A percentile compares a stretch with the other conserved stretches of the same genome.
These are phyloP conservation scores for Lucilia cuprina DNA, from an alignment of 1,140 invertebrate species.

Conservation along the genomic window DNA sequence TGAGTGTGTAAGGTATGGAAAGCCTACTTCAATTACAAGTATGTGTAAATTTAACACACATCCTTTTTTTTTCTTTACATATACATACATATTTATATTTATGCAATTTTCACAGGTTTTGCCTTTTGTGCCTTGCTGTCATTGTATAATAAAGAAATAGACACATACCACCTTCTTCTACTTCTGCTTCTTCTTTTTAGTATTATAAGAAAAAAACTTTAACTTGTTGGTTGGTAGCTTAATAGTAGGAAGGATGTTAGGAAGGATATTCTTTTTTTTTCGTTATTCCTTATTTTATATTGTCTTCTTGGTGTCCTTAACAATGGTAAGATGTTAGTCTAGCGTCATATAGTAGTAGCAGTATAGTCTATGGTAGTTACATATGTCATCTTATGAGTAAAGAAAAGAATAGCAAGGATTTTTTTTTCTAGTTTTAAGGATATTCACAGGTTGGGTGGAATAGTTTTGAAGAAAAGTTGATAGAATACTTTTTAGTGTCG, in stretches of 20 bases:
- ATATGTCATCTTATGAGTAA: background rate
- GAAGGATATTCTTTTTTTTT: background rate
- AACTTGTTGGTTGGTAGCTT: background rate
- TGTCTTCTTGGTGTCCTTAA: background rate
- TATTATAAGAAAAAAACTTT: background rate
- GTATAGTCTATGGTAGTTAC: background rate
- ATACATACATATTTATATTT: background rate
- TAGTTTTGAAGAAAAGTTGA: too few species aligned
- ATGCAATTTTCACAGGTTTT: slow-evolving; percentile 11
- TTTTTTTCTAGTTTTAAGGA: slow-evolving; percentile 7
- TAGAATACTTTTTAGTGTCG: too few species aligned
- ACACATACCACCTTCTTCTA: too few species aligned
- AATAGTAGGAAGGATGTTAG: background rate
- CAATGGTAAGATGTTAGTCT: background rate
- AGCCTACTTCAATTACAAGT: slow-evolving; percentile 28
- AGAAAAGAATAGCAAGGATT: slow-evolving; percentile 13
- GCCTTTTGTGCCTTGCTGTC: background rate
- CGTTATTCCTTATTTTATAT: background rate
- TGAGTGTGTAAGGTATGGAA: background rate
- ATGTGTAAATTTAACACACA: slow-evolving; percentile 17
- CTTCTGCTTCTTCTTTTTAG: too few species aligned
- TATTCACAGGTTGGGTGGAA: background rate
- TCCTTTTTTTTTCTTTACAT: background rate
- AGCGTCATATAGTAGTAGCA: background rate
- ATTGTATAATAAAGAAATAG: too few species aligned